These are phyloP conservation scores for Cephus rjabovi DNA, from an alignment of 2,888 invertebrate species.

Conservation along the genomic window DNA sequence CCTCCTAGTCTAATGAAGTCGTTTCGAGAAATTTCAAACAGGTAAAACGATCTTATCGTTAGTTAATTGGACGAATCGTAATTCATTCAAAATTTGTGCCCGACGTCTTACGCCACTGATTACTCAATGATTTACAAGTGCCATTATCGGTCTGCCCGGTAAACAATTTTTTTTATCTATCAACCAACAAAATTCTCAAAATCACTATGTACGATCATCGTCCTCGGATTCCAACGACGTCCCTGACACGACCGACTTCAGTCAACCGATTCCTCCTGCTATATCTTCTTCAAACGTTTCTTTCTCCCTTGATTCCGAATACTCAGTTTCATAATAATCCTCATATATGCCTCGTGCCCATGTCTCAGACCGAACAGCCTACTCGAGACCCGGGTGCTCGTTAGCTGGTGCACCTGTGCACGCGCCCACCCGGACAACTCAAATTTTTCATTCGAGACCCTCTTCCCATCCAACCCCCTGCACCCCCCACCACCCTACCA, in stretches of 20 bases:
- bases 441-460: conserved; percentile 58
- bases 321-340: conserved; percentile 28
- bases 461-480: neutral
- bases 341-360: conserved; percentile 11
- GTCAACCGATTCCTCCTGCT: neutral
- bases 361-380: conserved; percentile 18
- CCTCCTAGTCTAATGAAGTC: conserved; percentile 63
- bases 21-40: conserved; percentile 44
- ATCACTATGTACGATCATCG: neutral
- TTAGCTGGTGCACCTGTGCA: conserved; percentile 57
- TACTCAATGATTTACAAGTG: neutral
- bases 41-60: conserved; percentile 56
- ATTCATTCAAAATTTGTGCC: conserved; percentile 45
- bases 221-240: neutral
- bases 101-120: neutral
- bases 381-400: conserved; percentile 37
- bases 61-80: conserved; percentile 60
- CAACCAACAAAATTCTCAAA: neutral
- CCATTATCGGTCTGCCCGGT: neutral
- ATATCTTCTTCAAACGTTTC: conserved; percentile 20
- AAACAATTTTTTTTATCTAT: neutral
- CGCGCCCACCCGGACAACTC: conserved; percentile 38
- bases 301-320: conserved; percentile 33
- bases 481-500: too few species aligned
- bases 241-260: neutral